These are phyloP conservation scores for Cyphomyrus discorhynchus DNA, from an alignment of 2,113 vertebrate genomes.

Conservation along the genomic window DNA sequence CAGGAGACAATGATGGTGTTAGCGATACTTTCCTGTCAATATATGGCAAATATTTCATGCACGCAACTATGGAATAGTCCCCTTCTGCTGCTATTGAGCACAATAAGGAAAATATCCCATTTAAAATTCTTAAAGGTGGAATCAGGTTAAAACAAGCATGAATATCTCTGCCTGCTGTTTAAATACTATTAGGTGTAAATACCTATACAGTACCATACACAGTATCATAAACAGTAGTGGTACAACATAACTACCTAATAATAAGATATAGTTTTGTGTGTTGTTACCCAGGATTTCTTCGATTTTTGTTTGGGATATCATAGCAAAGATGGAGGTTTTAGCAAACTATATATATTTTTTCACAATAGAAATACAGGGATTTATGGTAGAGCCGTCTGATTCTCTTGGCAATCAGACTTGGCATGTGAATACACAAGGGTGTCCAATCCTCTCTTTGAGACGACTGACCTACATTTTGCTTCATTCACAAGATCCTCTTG, in stretches of 20 bases:
- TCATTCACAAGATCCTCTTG: slow-evolving; percentile 52
- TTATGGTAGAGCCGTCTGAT: slow-evolving; percentile 40
- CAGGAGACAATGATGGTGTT: neutral
- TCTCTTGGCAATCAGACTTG: slow-evolving; percentile 35
- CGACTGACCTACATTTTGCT: slow-evolving; percentile 51
- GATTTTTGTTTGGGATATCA: neutral
- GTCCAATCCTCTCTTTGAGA: slow-evolving; percentile 53
- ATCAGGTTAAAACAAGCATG: neutral
- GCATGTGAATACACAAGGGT: slow-evolving; percentile 37
- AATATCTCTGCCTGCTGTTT: neutral
- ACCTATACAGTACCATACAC: neutral
- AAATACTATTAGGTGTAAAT: neutral
- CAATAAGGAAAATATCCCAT: neutral
- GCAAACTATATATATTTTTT: neutral
- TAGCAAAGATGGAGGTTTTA: slow-evolving; percentile 25
- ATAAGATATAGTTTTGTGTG: neutral
- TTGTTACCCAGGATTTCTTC: neutral
- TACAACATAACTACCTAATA: neutral
- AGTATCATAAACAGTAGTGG: neutral
- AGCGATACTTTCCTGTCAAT: neutral
- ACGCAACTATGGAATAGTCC: neutral
- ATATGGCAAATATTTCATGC: neutral
- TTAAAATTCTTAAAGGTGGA: neutral
- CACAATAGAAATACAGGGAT: neutral
- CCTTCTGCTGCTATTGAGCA: neutral